A percentile compares a stretch with the other conserved stretches of the same genome.
These are phyloP conservation scores for Platynereis dumerilii DNA, from an alignment of 2,888 invertebrate species.

Conservation along the genomic window DNA sequence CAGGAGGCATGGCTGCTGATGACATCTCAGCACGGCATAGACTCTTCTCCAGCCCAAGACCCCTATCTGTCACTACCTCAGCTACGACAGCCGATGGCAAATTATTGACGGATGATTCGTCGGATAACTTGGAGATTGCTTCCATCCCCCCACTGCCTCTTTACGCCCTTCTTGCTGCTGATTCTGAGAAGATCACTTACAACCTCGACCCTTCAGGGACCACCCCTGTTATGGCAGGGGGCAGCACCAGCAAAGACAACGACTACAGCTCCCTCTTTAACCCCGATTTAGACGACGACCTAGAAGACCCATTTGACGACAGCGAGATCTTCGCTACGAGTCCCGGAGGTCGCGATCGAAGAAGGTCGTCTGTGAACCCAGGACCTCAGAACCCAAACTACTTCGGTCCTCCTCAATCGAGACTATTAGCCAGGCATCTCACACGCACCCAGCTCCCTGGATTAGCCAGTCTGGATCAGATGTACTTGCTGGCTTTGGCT, in stretches of 20 bases:
- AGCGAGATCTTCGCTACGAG: constrained; percentile 31
- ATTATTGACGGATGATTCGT: constrained; percentile 43
- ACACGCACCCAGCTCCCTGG: constrained; percentile 85
- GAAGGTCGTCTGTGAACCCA: constrained; percentile 1
- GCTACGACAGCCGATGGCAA: constrained; percentile 24
- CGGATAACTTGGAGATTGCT: constrained; percentile 80
- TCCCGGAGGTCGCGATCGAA: constrained; percentile 6
- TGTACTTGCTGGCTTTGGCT: constrained; percentile 98
- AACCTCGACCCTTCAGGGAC: not conserved
- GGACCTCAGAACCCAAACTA: constrained; percentile 44
- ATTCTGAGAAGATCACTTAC: constrained; percentile 64
- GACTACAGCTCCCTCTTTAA: constrained; percentile 89
- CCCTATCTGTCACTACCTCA: constrained; percentile 20
- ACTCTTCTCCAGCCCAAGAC: constrained; percentile 22
- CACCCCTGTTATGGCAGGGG: not conserved
- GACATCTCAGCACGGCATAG: constrained; percentile 23
- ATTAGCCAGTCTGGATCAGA: constrained; percentile 90
- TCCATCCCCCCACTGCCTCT: constrained; percentile 98
- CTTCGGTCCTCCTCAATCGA: constrained; percentile 51
- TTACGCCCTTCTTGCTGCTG: constrained; percentile 94
- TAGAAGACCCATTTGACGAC: constrained; percentile 59
- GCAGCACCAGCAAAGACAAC: constrained; percentile 52
- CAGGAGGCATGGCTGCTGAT: constrained; percentile 38
- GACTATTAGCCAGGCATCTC: constrained; percentile 68
- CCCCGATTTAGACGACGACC: constrained; percentile 67